Evolutionary conservation across 2,888 invertebrate genomes (phyloP).

Genomic region (Andrena marginata): DNA sequence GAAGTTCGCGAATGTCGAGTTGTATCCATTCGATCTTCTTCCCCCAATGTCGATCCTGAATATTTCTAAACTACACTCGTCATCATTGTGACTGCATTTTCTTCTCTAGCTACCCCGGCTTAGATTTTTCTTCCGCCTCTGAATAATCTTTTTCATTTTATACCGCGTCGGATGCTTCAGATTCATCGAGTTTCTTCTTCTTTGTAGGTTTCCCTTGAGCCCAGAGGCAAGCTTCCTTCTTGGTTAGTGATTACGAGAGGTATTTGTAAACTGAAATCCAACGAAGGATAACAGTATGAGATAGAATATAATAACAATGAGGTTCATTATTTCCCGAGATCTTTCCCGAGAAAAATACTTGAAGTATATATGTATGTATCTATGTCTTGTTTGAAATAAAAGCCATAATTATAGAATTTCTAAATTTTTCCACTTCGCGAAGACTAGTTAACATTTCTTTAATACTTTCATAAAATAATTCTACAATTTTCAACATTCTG

Average conservation of each 20-base stretch:
- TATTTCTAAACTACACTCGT: constrained; percentile 17
- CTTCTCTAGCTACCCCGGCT: not conserved
- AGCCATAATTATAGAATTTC: too few species aligned
- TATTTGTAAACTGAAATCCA: not conserved
- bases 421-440: too few species aligned
- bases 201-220: not conserved
- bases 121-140: not conserved
- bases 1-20: constrained; percentile 12
- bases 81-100: not conserved
- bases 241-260: not conserved
- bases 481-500: too few species aligned
- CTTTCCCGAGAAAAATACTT: not conserved
- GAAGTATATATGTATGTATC: not conserved
- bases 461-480: too few species aligned
- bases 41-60: constrained; percentile 1
- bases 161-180: not conserved
- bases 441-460: too few species aligned
- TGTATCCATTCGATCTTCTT: constrained; percentile 7
- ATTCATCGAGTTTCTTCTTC: not conserved
- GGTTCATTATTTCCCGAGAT: not conserved
- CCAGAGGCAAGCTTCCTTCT: not conserved
- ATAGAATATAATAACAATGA: not conserved
- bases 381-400: not conserved
- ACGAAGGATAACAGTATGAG: not conserved
- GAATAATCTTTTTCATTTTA: not conserved